Evolutionary conservation across 1,140 invertebrate genomes (phyloP), one percentile per base, ranked within the genome.

Genomic region (Zaprionus capensis): DNA sequence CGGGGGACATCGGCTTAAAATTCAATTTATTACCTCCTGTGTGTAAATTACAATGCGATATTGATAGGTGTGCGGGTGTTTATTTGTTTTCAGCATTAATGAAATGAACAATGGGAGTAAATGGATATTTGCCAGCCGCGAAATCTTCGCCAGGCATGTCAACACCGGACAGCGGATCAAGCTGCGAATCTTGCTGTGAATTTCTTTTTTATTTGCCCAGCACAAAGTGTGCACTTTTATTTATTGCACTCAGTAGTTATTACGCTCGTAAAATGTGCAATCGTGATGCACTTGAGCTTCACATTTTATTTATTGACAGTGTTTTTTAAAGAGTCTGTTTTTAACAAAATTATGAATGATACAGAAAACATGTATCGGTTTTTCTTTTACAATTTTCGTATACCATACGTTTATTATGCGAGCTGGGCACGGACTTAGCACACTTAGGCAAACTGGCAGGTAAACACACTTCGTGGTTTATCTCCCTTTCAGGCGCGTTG

Each of bases 61-160:
- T 17, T 7, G 56, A 20, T 28, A 11, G 2, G 24, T 34, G 36
- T 24, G 56, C 41, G 61, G n/a, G 51, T 59, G 26, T 78, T 79
- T 84, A 78, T 90, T 88, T 88, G 76, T 81, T 64, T 78, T 84
- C 62, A 57, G 72, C 63, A 81, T 90, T 90, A 87, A 87, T 90
- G 81, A 87, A 88, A 90, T 84, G 84, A 79, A 76, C 81, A 90
- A 71, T 71, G 63, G 71, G 66, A 78, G 78, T 78, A 84, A 83
- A 84, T 78, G 84, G 69, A 81, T 73, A 79, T 88, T 86, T 83
- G 68, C 71, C 14, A 26, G 34, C 58, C 6, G 26, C 17, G 22
- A 74, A 31, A 62, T 75, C 31, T 64, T 58, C 53, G 20, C 20
- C 11, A 24, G 59, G 58, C 67, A 36, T 70, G 67, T 75, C 67